phyloP scores from a whole-genome alignment of 2,113 vertebrate species.

The Pseudorhombus dupliciocellatus region DNA sequence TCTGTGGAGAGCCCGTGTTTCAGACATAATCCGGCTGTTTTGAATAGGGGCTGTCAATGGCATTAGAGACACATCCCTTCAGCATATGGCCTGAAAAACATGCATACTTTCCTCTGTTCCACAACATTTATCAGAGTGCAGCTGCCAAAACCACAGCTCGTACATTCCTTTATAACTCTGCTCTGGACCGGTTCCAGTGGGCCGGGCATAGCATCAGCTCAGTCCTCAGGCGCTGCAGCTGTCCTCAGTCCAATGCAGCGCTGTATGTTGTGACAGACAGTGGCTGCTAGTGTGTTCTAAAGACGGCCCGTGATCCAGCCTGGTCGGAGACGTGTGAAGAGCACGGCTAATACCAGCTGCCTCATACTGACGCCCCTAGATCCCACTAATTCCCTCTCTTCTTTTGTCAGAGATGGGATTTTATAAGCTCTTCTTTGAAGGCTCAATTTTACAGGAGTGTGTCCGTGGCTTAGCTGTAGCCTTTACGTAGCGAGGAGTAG shows the following conservation, averaged over 20 bases:
- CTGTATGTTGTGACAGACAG: conserved; percentile 66
- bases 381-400: conserved; percentile 76
- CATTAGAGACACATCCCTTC: conserved; percentile 54
- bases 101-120: conserved; percentile 72
- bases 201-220: conserved; percentile 51
- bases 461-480: conserved; percentile 63
- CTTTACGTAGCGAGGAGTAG: conserved; percentile 36
- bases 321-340: conserved; percentile 68
- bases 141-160: conserved; percentile 73
- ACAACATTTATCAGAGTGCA: conserved; percentile 69
- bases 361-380: conserved; percentile 69
- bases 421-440: conserved; percentile 74
- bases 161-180: conserved; percentile 73
- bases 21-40: conserved; percentile 50
- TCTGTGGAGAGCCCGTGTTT: conserved; percentile 48
- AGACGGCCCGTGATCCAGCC: conserved; percentile 56
- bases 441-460: conserved; percentile 75
- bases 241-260: conserved; percentile 55
- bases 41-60: conserved; percentile 56
- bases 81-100: conserved; percentile 68
- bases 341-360: conserved; percentile 65
- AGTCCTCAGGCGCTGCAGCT: conserved; percentile 65
- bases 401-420: conserved; percentile 77
- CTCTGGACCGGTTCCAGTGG: conserved; percentile 68
- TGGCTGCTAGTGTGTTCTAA: conserved; percentile 40